These are phyloP conservation scores for Periophthalmodon schlosseri DNA, from an alignment of 2,113 vertebrate species.

Conservation along the genomic window DNA sequence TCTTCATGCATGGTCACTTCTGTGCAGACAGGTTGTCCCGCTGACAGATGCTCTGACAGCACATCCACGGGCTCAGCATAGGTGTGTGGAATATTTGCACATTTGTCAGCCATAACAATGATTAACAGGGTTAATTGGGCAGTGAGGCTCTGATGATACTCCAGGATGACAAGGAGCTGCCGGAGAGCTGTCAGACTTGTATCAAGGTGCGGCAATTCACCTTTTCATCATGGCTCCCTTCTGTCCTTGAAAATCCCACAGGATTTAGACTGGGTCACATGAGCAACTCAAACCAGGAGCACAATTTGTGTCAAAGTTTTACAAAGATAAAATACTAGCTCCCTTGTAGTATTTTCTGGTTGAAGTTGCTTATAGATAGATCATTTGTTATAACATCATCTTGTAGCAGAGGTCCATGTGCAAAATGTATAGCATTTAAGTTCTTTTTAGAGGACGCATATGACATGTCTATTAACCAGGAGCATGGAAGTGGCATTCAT, in stretches of 20 bases:
- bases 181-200: slow-evolving; percentile 53
- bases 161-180: slow-evolving; percentile 46
- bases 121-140: slow-evolving; percentile 67
- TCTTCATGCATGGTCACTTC: slow-evolving; percentile 37
- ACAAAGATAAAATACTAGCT: not conserved
- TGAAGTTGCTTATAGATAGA: not conserved
- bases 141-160: slow-evolving; percentile 50
- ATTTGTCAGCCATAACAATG: slow-evolving; percentile 52
- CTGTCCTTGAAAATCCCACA: slow-evolving; percentile 49
- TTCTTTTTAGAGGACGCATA: not conserved
- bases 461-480: not conserved
- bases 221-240: slow-evolving; percentile 20
- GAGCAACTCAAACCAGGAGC: slow-evolving; percentile 11
- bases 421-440: not conserved
- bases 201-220: slow-evolving; percentile 10
- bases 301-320: not conserved
- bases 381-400: not conserved
- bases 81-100: slow-evolving; percentile 42
- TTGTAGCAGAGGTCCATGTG: no score
- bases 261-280: slow-evolving; percentile 26
- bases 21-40: slow-evolving; percentile 28
- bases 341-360: not conserved
- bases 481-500: no score
- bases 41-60: slow-evolving; percentile 46
- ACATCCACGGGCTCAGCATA: slow-evolving; percentile 37